These are phyloP conservation scores for Pseudococcus viburni DNA, from an alignment of 2,888 invertebrate genomes.

Conservation along the genomic window DNA sequence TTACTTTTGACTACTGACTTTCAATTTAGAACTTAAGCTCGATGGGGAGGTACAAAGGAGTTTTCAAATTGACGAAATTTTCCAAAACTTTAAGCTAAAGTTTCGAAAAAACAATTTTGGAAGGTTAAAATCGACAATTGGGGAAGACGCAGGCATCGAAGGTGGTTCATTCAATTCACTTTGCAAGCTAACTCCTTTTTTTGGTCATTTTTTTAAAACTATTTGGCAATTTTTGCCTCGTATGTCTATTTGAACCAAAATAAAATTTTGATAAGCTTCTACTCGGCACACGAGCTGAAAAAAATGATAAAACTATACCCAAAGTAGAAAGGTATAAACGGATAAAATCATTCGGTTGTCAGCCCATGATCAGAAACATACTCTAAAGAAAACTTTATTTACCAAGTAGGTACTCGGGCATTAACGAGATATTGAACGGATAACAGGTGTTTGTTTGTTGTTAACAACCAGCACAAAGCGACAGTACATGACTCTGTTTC, in stretches of 20 bases:
- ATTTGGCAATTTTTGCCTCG: not conserved
- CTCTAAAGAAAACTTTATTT: slow-evolving; percentile 11
- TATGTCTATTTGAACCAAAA: not conserved
- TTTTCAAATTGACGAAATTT: too few relatives aligned
- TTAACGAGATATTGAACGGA: not conserved
- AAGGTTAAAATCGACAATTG: too few relatives aligned
- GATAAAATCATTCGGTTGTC: slow-evolving; percentile 32
- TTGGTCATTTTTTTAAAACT: too few relatives aligned
- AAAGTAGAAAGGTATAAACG: not conserved
- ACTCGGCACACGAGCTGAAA: not conserved
- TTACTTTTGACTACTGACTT: too few relatives aligned
- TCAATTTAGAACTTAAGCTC: too few relatives aligned
- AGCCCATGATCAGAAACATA: not conserved
- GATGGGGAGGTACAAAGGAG: too few relatives aligned
- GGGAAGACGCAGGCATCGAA: too few relatives aligned
- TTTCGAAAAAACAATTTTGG: too few relatives aligned
- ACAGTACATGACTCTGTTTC: not conserved
- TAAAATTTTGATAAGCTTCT: not conserved
- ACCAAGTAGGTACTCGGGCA: not conserved
- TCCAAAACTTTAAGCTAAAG: too few relatives aligned
- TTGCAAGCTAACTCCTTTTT: too few relatives aligned
- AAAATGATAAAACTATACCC: not conserved
- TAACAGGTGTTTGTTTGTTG: slow-evolving; percentile 53
- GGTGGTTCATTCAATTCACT: too few relatives aligned
- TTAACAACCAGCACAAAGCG: slow-evolving; percentile 39